Base-by-base conservation (phyloP, 2,113 vertebrate species). In the Desmodus rotundus region DNA sequence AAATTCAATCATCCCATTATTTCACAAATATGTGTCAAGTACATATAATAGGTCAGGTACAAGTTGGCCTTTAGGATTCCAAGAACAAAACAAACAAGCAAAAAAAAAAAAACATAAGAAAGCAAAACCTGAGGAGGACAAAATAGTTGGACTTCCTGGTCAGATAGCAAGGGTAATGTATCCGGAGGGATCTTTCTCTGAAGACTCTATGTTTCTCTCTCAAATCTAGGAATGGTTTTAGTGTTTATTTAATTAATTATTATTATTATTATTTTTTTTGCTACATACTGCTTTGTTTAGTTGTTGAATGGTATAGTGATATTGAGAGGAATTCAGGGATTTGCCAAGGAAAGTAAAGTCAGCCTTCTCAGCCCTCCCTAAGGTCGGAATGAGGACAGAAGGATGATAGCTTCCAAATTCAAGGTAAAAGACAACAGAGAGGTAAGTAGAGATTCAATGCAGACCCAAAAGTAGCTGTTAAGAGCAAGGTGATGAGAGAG, bases 361-460 rank as follows among this genome's bases (percentile, higher is more conserved):
- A 73, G 19, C 24, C 2, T 83, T 95, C 22, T 84, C 31, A 84
- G 47, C 5, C 15, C 17, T 87, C 47, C 1, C 3, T 16, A 11
- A 4, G 15, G 12, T 77, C n/a, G 83, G 28, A 78, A 43, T 26
- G 16, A 31, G 4, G 12, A 24, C 13, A 41, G 28, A 73, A 92
- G 0, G 26, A 56, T 4, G 31, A 0, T 1, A 4, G 1, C 7
- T 76, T 26, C 16, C 22, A 5, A 65, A n/a, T 58, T 52, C 28
- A 76, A 70, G 63, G 16, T n/a, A 33, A 92, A 5, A 28, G 6
- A 11, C 5, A 38, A 1, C 5, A n/a, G 14, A 2, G 19, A 90
- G 38, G 45, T 26, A 91, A n/a, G 28, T 14, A 7, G 8, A 77
- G 43, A 45, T 7, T 52, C 10, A 70, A 52, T n/a, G 56, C 14